Evolutionary conservation across 2,888 invertebrate species (phyloP), one percentile per base, ranked within the genome.

Genomic region (Adela reaumurella): DNA sequence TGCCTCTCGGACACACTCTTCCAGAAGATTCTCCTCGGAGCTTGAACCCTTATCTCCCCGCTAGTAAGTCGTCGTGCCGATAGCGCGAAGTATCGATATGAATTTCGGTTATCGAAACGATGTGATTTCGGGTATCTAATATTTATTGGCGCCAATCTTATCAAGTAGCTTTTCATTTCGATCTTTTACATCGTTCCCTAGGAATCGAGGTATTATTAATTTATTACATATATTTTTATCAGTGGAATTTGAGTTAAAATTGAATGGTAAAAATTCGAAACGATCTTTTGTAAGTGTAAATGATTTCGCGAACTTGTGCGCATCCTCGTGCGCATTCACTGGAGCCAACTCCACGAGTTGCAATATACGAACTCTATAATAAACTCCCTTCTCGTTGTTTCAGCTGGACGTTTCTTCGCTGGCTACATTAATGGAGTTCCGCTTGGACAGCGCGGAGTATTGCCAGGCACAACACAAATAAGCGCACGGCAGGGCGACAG

Each of bases 381-480:
- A n/a, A n/a, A n/a, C n/a, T n/a, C 52, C 57, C 54, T 56, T 56
- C 49, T 50, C 56, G 62, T 61, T 62, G 65, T 88, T 87, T 16
- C 83, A 92, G 92, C 86, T 90, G 86, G 87, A 85, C 82, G 87
- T 87, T 84, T 86, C 88, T 89, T 88, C 86, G 84, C 88, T 90
- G 87, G 89, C 87, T 86, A 90, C 90, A 89, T 92, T 90, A 90
- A 93, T 93, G 93, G 93, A 93, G 94, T 94, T 94, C 92, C 90
- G 92, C 85, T 90, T 94, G 88, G 94, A 94, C 88, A 94, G 94
- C 83, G 93, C 94, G 85, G 94, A 95, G 85, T 95, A 94, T 87
- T 95, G 95, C 90, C 94, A 94, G 88, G 94, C 94, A 81, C 95
- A 95, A 90, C 94, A 94, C 94, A 93, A 92, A 92, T 92, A 92